These are phyloP conservation scores for Heterotis niloticus DNA, from an alignment of 2,113 vertebrate species.

Conservation along the genomic window DNA sequence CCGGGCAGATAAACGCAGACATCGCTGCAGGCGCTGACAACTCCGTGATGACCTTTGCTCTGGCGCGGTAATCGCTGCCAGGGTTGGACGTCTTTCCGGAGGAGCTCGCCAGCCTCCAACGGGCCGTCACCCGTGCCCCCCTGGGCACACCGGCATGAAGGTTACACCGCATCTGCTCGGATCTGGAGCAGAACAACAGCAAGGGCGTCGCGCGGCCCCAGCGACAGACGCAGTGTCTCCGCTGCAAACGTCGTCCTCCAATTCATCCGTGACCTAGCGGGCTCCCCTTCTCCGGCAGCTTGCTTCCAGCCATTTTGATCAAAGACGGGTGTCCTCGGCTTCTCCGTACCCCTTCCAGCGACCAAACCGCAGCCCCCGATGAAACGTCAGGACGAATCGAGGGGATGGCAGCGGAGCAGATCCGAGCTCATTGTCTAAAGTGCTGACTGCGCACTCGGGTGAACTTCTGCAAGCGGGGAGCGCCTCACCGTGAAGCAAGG, in stretches of 20 bases:
- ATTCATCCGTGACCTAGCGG: not conserved
- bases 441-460: constrained; percentile 25
- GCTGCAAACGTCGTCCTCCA: not conserved
- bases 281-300: not conserved
- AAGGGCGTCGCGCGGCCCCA: not conserved
- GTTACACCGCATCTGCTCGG: not conserved
- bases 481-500: constrained; percentile 21
- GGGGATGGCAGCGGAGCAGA: constrained; percentile 28
- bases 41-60: constrained; percentile 22
- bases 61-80: not conserved
- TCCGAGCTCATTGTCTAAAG: not conserved
- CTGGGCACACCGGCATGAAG: not conserved
- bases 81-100: not conserved
- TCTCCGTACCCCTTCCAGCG: constrained; percentile 1
- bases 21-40: constrained; percentile 19
- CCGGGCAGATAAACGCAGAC: constrained; percentile 25
- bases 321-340: not conserved
- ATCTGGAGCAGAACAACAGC: not conserved
- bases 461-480: not conserved
- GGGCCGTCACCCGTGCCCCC: too few species aligned
- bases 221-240: not conserved
- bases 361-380: constrained; percentile 26
- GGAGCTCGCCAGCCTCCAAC: not conserved
- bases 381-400: constrained; percentile 24
- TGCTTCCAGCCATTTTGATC: constrained; percentile 1